Conservation (phyloP, 1,140 invertebrate genomes). For the Leptopilina boulardi region DNA sequence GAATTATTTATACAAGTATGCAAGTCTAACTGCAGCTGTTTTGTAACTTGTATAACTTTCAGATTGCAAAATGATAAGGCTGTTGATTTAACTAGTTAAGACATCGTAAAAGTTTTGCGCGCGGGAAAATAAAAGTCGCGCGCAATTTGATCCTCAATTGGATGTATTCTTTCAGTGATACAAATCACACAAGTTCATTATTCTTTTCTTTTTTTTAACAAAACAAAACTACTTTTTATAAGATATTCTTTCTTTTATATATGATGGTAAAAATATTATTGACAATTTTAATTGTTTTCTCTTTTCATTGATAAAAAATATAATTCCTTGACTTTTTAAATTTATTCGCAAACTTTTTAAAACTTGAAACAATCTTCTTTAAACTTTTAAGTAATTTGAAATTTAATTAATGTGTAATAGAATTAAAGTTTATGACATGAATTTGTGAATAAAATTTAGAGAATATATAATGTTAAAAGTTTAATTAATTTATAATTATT, state of each 20-base stretch:
- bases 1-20: slow-evolving; percentile 15
- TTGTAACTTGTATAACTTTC: slow-evolving; percentile 12
- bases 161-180: neutral
- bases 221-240: neutral
- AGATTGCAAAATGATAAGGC: slow-evolving; percentile 6
- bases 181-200: neutral
- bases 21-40: slow-evolving; percentile 15
- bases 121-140: neutral
- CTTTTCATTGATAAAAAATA: neutral
- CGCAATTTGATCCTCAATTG: neutral
- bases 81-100: slow-evolving; percentile 10
- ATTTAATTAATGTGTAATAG: no score
- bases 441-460: no score
- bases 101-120: neutral
- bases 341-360: no score
- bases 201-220: no score
- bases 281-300: neutral
- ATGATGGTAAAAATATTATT: no score
- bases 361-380: no score
- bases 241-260: no score
- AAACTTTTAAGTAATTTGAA: no score
- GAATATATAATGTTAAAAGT: no score
- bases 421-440: no score
- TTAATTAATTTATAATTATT: no score
- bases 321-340: no score